Evolutionary conservation across 2,113 vertebrate genomes (phyloP).

Genomic region (Gasterosteus nipponicus): DNA sequence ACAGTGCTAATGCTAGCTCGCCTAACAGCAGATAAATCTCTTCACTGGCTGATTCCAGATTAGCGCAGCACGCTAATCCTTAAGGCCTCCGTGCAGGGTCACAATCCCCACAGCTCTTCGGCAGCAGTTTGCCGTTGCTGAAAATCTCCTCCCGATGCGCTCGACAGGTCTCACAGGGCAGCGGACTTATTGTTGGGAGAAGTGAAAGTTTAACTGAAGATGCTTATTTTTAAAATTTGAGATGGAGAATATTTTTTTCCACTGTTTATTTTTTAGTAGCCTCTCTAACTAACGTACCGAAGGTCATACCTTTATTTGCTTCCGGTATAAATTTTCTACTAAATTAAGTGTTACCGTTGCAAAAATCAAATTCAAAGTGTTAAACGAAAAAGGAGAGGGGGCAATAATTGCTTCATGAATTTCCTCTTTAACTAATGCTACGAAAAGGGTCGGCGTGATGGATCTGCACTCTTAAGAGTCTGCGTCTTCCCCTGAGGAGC

Average conservation of each 20-base stretch:
- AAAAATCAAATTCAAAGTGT: slow-evolving; percentile 6
- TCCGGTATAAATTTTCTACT: neutral
- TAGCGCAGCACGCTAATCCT: slow-evolving; percentile 79
- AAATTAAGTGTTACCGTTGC: neutral
- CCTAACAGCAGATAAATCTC: slow-evolving; percentile 69
- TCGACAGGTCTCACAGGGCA: slow-evolving; percentile 27
- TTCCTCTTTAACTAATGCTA: slow-evolving; percentile 44
- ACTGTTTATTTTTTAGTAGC: neutral
- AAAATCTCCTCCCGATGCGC: slow-evolving; percentile 48
- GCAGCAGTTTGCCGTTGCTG: slow-evolving; percentile 52
- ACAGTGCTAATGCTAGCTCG: slow-evolving; percentile 65
- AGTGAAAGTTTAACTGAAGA: neutral
- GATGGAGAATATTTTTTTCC: neutral
- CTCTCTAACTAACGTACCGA: neutral
- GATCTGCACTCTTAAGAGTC: slow-evolving; percentile 56
- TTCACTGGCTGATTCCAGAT: slow-evolving; percentile 79
- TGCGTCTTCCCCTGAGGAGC: slow-evolving; percentile 45
- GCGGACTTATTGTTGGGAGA: slow-evolving; percentile 8
- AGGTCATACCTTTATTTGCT: neutral
- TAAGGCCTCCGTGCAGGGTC: slow-evolving; percentile 69
- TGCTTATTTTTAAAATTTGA: too few relatives aligned
- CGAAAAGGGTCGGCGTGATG: slow-evolving; percentile 53
- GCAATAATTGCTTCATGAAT: slow-evolving; percentile 49
- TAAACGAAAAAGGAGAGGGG: neutral
- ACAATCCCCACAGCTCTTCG: slow-evolving; percentile 72